phyloP scores from a whole-genome alignment of 2,797 vertebrate genomes.

The Acridotheres tristis region DNA sequence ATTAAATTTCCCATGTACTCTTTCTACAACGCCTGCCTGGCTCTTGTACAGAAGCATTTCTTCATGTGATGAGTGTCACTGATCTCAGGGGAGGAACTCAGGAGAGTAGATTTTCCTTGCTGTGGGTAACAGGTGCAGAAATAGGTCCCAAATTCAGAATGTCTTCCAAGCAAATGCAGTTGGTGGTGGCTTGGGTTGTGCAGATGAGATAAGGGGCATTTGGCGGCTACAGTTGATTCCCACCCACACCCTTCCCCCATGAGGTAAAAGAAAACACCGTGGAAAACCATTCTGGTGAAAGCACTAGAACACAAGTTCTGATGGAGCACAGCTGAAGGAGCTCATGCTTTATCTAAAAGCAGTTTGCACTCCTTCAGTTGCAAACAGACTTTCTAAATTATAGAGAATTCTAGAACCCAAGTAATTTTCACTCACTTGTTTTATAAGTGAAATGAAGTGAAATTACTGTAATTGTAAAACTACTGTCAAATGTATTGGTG shows the following conservation, averaged over 20 bases:
- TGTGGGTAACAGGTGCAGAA: not conserved
- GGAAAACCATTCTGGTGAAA: not conserved
- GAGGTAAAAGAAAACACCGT: not conserved
- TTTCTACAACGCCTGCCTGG: not conserved
- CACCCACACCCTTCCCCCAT: not conserved
- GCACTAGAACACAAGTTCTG: not conserved
- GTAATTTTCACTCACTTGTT: fast-evolving
- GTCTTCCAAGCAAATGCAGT: not conserved
- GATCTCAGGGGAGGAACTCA: not conserved
- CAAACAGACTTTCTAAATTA: not conserved
- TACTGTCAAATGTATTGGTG: not conserved
- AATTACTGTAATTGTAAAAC: not conserved
- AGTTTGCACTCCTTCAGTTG: not conserved
- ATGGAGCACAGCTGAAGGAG: not conserved
- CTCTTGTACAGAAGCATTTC: not conserved
- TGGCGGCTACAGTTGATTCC: not conserved
- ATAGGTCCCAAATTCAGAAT: not conserved
- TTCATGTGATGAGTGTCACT: not conserved
- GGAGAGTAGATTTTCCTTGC: not conserved
- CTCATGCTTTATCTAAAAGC: not conserved
- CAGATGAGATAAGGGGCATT: not conserved
- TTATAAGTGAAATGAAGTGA: not conserved
- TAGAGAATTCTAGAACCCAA: not conserved
- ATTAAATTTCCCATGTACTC: fast-evolving
- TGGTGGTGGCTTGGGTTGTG: not conserved